Base-by-base conservation (phyloP, 1,140 invertebrate species). In the Reticulitermes speratus region DNA sequence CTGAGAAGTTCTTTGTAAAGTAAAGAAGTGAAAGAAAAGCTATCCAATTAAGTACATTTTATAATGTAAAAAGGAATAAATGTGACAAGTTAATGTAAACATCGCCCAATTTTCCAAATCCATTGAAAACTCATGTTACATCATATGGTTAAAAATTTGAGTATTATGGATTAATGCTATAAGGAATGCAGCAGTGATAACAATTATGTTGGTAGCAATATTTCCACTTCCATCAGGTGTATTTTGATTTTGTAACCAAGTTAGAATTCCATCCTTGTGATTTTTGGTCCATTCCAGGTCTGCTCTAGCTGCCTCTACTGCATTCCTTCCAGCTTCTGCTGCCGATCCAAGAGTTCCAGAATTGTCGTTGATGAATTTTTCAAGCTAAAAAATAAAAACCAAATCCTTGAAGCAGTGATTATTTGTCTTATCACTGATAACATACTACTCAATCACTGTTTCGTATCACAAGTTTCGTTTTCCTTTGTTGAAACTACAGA, bases 251-350 rank as follows among this genome's bases (percentile, higher is more conserved):
- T 11, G 30, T 48, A 87, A 52, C 82, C 55, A 65, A 59, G 6
- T 83, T 30, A 84, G 12, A 55, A 86, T 83, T 52, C 12, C 86
- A 8, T 83, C n/a, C 21, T 84, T 85, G 82, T 88, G 65, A 5
- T 59, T 45, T 12, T 86, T 14, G 23, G 86, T 87, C 89, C 89
- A 89, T 44, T 85, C 21, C 6, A 83, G 69, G 85, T 89, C 88
- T 44, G 75, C 82, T 81, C 86, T 86, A 21, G 88, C 88, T 21
- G 38, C 65, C 2, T 86, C 83, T 16, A 89, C 38, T 23, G 86
- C 85, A 69, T 84, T 75, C 45, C 23, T 45, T 59, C 44, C 83
- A 25, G 45, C 7, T 19, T 84, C 83, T 25, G 45, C 83, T 7
- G 83, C 45, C 19, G n/a, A 52, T 55, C 83, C 83, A 11, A 84